A percentile compares a stretch with the other conserved stretches of the same genome.
phyloP scores from a whole-genome alignment of 2,888 invertebrate species.

The Caenorhabditis sp. region DNA sequence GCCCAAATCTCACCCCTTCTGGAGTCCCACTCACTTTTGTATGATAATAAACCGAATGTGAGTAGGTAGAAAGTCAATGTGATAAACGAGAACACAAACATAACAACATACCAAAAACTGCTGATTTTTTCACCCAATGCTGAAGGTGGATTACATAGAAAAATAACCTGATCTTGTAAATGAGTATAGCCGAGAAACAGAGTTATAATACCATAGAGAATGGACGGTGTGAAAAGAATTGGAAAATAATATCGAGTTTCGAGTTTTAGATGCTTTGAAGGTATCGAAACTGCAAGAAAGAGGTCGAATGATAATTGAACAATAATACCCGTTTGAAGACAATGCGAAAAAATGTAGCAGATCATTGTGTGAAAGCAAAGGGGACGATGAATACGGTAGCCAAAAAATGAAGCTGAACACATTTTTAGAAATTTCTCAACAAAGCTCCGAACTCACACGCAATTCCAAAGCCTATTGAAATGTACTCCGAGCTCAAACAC shows the following conservation, averaged over 20 bases:
- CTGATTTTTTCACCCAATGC: not conserved
- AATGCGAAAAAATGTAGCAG: slow-evolving; percentile 17
- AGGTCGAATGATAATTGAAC: slow-evolving; percentile 20
- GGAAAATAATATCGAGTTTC: slow-evolving; percentile 9
- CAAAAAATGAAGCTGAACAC: slow-evolving; percentile 13
- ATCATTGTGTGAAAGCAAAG: slow-evolving; percentile 24
- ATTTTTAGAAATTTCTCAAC: too few relatives aligned
- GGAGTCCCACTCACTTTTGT: not conserved
- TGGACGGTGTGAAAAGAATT: slow-evolving; percentile 2
- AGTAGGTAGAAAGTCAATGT: not conserved
- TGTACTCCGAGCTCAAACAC: slow-evolving; percentile 16
- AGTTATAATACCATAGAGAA: slow-evolving; percentile 13
- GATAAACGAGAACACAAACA: not conserved
- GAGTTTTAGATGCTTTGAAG: slow-evolving; percentile 13
- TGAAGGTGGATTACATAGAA: not conserved
- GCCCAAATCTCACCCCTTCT: too few relatives aligned
- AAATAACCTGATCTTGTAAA: slow-evolving; percentile 10
- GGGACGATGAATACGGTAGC: slow-evolving; percentile 9
- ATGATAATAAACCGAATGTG: not conserved
- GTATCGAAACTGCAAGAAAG: slow-evolving; percentile 13
- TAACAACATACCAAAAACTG: not conserved
- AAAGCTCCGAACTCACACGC: slow-evolving; percentile 7
- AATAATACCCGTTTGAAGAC: slow-evolving; percentile 28
- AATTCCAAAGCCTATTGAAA: slow-evolving; percentile 18
- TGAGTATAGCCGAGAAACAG: not conserved